phyloP scores from a whole-genome alignment of 2,113 vertebrate species.

The Channa argus region DNA sequence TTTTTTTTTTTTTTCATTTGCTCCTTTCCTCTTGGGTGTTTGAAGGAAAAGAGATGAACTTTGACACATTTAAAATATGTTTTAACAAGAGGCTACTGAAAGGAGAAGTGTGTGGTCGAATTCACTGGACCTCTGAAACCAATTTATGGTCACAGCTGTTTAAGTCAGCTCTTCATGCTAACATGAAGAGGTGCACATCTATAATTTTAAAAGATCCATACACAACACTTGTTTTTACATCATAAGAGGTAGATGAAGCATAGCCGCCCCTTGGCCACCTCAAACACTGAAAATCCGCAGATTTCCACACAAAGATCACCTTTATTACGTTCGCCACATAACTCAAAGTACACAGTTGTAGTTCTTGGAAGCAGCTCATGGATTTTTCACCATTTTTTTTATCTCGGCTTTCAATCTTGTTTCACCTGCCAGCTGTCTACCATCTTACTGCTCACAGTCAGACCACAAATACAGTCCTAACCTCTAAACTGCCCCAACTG shows the following conservation, averaged over 20 bases:
- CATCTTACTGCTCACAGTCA: neutral
- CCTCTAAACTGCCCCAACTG: neutral
- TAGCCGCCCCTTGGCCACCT: too few relatives aligned
- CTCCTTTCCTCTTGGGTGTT: constrained; percentile 29
- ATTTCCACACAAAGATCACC: constrained; percentile 18
- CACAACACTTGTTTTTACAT: constrained; percentile 46
- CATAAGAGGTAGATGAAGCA: constrained; percentile 10
- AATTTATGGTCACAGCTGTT: constrained; percentile 29
- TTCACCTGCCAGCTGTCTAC: neutral
- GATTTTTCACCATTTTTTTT: constrained; percentile 8
- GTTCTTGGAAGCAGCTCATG: neutral
- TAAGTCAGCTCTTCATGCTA: neutral
- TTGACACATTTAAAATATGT: constrained; percentile 30
- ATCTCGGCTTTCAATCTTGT: neutral
- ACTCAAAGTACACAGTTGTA: neutral
- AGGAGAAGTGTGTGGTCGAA: constrained; percentile 3
- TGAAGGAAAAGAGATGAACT: constrained; percentile 19
- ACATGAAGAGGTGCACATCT: neutral
- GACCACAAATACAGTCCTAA: neutral
- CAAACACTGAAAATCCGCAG: constrained; percentile 24
- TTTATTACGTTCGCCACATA: too few relatives aligned
- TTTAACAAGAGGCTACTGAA: constrained; percentile 39
- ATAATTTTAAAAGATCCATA: constrained; percentile 24
- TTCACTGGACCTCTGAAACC: constrained; percentile 3
- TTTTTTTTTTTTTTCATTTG: constrained; percentile 29